Evolutionary conservation across 2,888 invertebrate species (phyloP).

Genomic region (Polyommatus iphigenia): DNA sequence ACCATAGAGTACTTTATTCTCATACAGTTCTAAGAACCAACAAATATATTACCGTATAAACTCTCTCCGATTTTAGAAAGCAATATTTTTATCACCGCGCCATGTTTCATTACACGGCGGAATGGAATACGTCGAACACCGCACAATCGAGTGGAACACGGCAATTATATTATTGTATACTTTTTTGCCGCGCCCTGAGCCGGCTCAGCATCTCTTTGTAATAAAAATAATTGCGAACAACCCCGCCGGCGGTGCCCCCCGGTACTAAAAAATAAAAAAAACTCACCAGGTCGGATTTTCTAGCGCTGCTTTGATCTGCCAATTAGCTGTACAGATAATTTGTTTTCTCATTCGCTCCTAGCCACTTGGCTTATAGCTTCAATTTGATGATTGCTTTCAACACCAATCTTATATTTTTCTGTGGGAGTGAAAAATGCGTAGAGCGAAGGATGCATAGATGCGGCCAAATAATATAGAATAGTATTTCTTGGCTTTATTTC

Average conservation of each 20-base stretch:
- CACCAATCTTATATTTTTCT: slow-evolving; percentile 50
- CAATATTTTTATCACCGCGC: not conserved
- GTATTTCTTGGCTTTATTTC: too few species aligned
- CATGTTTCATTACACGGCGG: not conserved
- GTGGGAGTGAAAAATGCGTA: slow-evolving; percentile 48
- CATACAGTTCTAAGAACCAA: not conserved
- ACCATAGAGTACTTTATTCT: too few species aligned
- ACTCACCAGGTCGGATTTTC: slow-evolving; percentile 65
- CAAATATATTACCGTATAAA: not conserved
- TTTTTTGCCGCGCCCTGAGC: slow-evolving; percentile 62
- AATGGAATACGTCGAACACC: not conserved
- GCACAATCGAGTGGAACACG: slow-evolving; percentile 37
- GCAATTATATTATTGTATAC: slow-evolving; percentile 63
- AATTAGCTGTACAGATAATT: slow-evolving; percentile 75
- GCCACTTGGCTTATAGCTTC: slow-evolving; percentile 64
- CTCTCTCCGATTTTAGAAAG: not conserved
- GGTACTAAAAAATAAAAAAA: slow-evolving; percentile 53
- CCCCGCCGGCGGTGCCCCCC: slow-evolving; percentile 61
- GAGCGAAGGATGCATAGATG: not conserved
- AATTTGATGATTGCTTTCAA: slow-evolving; percentile 66
- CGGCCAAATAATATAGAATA: not conserved
- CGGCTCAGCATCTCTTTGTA: slow-evolving; percentile 76
- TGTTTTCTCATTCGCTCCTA: slow-evolving; percentile 61
- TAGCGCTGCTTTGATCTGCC: slow-evolving; percentile 69
- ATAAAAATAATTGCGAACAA: slow-evolving; percentile 77